Conservation (phyloP, 1,140 invertebrate species). For the Cyclina sinensis region DNA sequence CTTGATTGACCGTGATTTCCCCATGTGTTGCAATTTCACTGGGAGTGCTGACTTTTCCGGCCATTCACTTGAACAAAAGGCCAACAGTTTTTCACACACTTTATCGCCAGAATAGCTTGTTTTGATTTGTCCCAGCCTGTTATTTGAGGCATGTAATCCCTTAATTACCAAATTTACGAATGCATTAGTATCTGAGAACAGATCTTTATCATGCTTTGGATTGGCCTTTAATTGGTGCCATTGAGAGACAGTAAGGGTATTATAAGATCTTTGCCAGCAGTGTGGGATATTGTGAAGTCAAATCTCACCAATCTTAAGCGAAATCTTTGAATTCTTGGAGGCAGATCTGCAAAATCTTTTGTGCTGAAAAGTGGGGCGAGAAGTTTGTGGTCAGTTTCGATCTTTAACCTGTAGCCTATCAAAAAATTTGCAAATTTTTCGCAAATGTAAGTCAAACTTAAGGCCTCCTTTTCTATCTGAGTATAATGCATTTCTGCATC, state of each 20-base stretch:
- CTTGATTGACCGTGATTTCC: not conserved
- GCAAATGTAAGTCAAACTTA: not conserved
- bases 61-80: slow-evolving; percentile 7
- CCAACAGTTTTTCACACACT: not conserved
- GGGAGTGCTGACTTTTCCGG: not conserved
- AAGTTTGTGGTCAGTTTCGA: not conserved
- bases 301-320: not conserved
- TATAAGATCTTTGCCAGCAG: not conserved
- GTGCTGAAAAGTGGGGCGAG: not conserved
- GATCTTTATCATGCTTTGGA: not conserved
- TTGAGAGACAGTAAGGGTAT: not conserved
- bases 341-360: not conserved
- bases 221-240: not conserved
- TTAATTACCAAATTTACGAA: not conserved
- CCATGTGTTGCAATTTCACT: not conserved
- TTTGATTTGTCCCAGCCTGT: not conserved
- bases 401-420: not conserved
- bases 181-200: not conserved
- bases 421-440: not conserved
- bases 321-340: slow-evolving; percentile 24
- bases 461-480: not conserved
- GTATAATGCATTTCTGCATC: not conserved
- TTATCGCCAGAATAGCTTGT: not conserved
- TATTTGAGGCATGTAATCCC: not conserved
- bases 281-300: not conserved